A percentile compares a stretch with the other conserved stretches of the same genome.
Conservation (phyloP, 1,140 invertebrate species). For the Penaeus vannamei region DNA sequence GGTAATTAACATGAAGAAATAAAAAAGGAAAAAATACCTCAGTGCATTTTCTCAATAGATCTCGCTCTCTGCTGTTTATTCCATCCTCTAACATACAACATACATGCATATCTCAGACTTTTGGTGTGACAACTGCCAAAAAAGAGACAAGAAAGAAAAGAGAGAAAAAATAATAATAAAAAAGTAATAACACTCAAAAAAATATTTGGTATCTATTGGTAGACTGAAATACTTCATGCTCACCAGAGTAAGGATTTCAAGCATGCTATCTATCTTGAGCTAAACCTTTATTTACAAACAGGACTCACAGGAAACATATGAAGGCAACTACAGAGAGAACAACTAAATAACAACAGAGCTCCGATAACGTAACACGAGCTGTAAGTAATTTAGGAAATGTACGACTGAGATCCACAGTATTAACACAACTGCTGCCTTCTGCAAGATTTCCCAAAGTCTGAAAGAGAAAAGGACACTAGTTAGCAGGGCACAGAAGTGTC, state of each 20-base stretch:
- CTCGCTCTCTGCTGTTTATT: too few species aligned
- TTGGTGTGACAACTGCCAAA: too few species aligned
- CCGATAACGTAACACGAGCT: slow-evolving; percentile 13
- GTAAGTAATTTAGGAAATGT: neutral
- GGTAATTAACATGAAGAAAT: too few species aligned
- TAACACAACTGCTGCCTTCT: slow-evolving; percentile 37
- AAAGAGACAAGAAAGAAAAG: too few species aligned
- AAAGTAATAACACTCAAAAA: slow-evolving; percentile 45
- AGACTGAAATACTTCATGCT: slow-evolving; percentile 51
- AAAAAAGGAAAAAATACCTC: too few species aligned
- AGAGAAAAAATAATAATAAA: neutral
- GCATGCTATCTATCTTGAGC: slow-evolving; percentile 51
- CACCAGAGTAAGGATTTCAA: slow-evolving; percentile 32
- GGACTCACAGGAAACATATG: slow-evolving; percentile 35
- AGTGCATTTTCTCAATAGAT: too few species aligned
- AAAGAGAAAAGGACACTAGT: slow-evolving; percentile 12
- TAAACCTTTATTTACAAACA: slow-evolving; percentile 51
- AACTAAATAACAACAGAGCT: neutral
- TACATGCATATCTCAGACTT: too few species aligned
- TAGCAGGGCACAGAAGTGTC: neutral
- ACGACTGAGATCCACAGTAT: slow-evolving; percentile 44
- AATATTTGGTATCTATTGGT: slow-evolving; percentile 50
- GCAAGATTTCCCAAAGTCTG: slow-evolving; percentile 51
- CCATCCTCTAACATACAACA: too few species aligned
- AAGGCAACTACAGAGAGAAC: slow-evolving; percentile 9